These are phyloP conservation scores for Galeopsomyia nigrocyanea DNA, from an alignment of 2,888 invertebrate genomes.

Conservation along the genomic window DNA sequence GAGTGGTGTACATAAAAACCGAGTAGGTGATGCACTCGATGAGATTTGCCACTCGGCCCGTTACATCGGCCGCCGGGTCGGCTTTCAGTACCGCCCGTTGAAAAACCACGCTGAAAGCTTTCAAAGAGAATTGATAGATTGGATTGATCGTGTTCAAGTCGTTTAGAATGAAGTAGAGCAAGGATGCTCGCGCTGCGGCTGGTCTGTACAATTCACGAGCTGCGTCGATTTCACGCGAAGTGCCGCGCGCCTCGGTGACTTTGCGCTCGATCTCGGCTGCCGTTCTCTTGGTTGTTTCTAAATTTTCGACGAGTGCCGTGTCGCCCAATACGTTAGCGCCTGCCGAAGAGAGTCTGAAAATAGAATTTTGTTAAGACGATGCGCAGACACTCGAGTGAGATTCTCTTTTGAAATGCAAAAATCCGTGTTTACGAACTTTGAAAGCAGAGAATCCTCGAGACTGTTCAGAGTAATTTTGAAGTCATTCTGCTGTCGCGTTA, in stretches of 20 bases:
- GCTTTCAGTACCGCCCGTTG: constrained; percentile 95
- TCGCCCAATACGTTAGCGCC: constrained; percentile 95
- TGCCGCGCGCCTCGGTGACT: constrained; percentile 92
- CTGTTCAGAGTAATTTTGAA: constrained; percentile 95
- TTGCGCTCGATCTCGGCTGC: constrained; percentile 96
- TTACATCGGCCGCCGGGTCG: constrained; percentile 84
- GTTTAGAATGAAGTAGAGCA: constrained; percentile 95
- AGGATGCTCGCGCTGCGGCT: constrained; percentile 92
- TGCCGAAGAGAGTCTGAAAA: constrained; percentile 83
- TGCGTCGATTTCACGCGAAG: constrained; percentile 92
- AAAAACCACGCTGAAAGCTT: constrained; percentile 98
- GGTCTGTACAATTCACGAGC: constrained; percentile 90
- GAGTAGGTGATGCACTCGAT: constrained; percentile 96
- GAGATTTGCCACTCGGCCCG: constrained; percentile 84
- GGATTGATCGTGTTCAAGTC: constrained; percentile 96
- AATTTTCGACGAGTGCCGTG: constrained; percentile 94
- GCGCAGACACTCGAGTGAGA: no score
- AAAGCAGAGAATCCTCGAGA: constrained; percentile 92
- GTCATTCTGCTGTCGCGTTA: constrained; percentile 96
- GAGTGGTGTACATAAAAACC: constrained; percentile 93
- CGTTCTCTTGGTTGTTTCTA: constrained; percentile 95
- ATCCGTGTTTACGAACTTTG: constrained; percentile 67
- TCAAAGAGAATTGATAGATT: constrained; percentile 96
- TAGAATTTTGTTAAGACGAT: constrained; percentile 1
- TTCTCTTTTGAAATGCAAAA: background rate